These are phyloP conservation scores for Anastrepha obliqua DNA, from an alignment of 1,140 invertebrate genomes.

Conservation along the genomic window DNA sequence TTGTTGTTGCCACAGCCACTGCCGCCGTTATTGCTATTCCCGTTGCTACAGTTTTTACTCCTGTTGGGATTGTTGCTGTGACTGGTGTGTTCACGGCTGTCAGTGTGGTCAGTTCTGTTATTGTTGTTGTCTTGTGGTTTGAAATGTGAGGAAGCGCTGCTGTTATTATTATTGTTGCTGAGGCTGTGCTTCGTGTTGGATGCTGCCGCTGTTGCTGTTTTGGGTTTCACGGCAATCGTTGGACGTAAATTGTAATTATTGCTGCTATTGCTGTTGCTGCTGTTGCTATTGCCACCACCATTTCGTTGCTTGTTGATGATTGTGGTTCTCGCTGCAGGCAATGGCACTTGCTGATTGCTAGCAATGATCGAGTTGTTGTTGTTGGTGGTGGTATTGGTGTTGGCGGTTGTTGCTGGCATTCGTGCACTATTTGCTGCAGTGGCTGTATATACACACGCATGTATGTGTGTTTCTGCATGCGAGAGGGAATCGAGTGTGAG, in stretches of 20 bases:
- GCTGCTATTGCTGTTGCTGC: background rate
- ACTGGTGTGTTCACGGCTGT: background rate
- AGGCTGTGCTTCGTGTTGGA: background rate
- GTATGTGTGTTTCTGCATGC: background rate
- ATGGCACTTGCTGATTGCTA: conserved; percentile 56
- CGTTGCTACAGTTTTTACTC: background rate
- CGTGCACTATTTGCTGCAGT: conserved; percentile 49
- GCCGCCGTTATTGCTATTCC: background rate
- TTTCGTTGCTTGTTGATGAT: background rate
- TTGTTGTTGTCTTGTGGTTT: conserved; percentile 10
- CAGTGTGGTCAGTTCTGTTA: background rate
- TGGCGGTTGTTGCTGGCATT: conserved; percentile 44
- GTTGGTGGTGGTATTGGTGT: conserved; percentile 8
- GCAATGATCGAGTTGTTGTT: conserved; percentile 39
- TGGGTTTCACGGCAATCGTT: conserved; percentile 24
- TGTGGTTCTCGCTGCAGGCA: conserved; percentile 55
- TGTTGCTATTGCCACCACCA: background rate
- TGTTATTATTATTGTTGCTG: conserved; percentile 9
- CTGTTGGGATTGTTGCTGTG: conserved; percentile 53
- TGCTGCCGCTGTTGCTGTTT: background rate
- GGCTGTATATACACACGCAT: background rate
- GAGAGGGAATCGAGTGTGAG: background rate
- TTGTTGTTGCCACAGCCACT: conserved; percentile 23
- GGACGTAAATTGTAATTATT: conserved; percentile 42
- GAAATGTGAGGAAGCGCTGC: background rate